Percentiles rank a stretch among this genome's conserved stretches.
Evolutionary conservation across 2,888 invertebrate genomes (phyloP).

Genomic region (Halocaridina rubra): DNA sequence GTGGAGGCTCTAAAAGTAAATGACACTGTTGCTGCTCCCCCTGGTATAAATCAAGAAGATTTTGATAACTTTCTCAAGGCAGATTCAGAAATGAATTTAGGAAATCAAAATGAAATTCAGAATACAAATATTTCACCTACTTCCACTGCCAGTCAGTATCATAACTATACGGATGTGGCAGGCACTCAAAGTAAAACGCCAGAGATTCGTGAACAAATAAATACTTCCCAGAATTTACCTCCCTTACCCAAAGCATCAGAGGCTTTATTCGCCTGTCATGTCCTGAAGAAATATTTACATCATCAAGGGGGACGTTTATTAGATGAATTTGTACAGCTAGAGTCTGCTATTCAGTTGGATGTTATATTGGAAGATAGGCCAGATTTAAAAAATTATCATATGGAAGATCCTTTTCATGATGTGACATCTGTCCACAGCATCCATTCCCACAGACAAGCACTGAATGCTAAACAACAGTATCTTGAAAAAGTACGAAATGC

Average conservation of each 20-base stretch:
- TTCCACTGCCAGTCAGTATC: conserved; percentile 16
- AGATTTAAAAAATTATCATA: conserved; percentile 24
- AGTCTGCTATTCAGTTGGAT: conserved; percentile 44
- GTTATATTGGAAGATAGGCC: conserved; percentile 31
- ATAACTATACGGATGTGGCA: conserved; percentile 26
- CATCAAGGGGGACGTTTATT: conserved; percentile 27
- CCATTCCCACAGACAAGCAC: conserved; percentile 19
- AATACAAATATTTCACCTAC: background rate
- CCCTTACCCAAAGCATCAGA: conserved; percentile 25
- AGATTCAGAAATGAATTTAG: conserved; percentile 4
- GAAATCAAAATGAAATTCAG: background rate
- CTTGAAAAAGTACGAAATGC: conserved; percentile 37
- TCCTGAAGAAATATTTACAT: conserved; percentile 45
- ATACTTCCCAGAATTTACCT: background rate
- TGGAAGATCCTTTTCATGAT: conserved; percentile 47
- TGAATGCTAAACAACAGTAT: conserved; percentile 22
- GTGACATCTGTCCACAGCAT: conserved; percentile 44
- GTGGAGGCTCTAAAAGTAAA: conserved; percentile 44
- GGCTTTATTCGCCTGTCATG: conserved; percentile 48
- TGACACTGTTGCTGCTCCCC: conserved; percentile 38
- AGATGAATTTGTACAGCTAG: conserved; percentile 45
- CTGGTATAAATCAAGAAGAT: conserved; percentile 40
- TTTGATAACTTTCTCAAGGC: conserved; percentile 32
- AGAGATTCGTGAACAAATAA: background rate
- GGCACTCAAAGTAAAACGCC: background rate